Evolutionary conservation across 2,888 invertebrate genomes (phyloP), one percentile per base, ranked within the genome.

Genomic region (Campopleginae sp.): DNA sequence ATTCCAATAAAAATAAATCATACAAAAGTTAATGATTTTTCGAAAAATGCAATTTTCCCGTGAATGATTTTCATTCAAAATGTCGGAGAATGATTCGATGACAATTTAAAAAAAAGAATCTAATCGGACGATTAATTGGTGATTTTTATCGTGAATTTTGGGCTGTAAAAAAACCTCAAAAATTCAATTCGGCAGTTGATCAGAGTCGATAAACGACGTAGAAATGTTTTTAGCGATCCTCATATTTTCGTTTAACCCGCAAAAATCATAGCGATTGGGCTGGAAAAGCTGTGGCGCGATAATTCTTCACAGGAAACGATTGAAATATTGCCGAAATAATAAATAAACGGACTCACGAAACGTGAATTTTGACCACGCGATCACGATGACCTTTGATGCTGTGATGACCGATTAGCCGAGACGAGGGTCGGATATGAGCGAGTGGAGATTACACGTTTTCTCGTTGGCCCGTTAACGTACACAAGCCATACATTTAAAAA

Each of bases 351-450:
- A n/a, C 17, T 46, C n/a, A 65, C 72, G 65, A 80, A 72, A 63
- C 48, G 42, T 80, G 65, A 51, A 72, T 80, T 80, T 80, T 42
- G 8, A 76, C 75, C 75, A 79, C 76, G 33, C 65, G 82, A 75
- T 58, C 58, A 76, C 75, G 82, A 82, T 85, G 85, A 85, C 85
- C 85, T 85, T 72, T 85, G 82, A 80, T 76, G 66, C 85, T 46
- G 42, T 27, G 71, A 61, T 71, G 79, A 80, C 75, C 82, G 85
- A 82, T 82, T 85, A 85, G 71, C 80, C 74, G 78, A 75, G 61
- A 80, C 66, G 76, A 70, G 84, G 70, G 58, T 76, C 63, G 27
- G 74, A 46, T 65, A n/a, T 68, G 58, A 23, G 66, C 66, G 61
- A 77, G 72, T 48, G 58, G 46, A 70, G 81, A 85, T 85, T 82